phyloP scores from a whole-genome alignment of 2,888 invertebrate genomes.

The Cephus sareptanus region DNA sequence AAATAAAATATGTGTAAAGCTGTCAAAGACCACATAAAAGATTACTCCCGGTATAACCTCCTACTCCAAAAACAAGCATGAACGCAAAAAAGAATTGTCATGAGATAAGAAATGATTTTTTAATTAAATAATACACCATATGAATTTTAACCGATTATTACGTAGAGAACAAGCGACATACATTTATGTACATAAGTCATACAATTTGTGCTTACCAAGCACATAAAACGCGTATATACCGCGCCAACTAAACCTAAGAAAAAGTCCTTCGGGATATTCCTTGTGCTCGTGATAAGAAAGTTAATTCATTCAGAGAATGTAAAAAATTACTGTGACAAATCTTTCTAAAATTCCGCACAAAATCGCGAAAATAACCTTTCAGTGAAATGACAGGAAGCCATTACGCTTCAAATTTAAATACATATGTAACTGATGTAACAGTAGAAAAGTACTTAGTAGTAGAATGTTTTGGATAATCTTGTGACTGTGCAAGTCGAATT shows the following conservation, averaged over 20 bases:
- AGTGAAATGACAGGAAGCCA: conserved; percentile 26
- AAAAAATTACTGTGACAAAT: conserved; percentile 11
- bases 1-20: neutral
- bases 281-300: neutral
- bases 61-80: neutral
- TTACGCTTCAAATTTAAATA: conserved; percentile 7
- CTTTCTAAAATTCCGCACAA: neutral
- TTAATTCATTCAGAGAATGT: neutral
- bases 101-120: neutral
- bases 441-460: neutral
- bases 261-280: neutral
- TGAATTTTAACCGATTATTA: neutral
- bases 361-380: conserved; percentile 17
- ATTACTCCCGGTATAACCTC: neutral
- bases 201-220: neutral
- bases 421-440: neutral
- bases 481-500: neutral
- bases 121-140: neutral
- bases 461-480: neutral
- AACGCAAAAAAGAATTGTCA: neutral
- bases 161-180: neutral
- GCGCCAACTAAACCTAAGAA: neutral
- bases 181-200: too few species aligned
- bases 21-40: neutral
- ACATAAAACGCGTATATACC: neutral